phyloP scores from a whole-genome alignment of 2,888 invertebrate genomes.

The Torymus tubicola region DNA sequence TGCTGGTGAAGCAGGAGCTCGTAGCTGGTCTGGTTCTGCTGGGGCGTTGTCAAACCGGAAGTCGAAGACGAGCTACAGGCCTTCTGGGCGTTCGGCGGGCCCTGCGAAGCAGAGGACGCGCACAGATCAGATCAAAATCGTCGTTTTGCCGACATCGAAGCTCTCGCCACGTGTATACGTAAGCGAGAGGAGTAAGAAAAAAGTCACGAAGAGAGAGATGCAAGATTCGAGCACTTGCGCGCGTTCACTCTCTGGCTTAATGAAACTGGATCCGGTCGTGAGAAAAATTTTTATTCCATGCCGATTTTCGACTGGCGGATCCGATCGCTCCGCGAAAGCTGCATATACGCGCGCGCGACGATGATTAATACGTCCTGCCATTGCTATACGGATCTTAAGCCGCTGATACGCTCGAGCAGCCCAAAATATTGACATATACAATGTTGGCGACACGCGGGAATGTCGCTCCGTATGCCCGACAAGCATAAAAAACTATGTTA shows the following conservation, averaged over 20 bases:
- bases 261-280: conserved; percentile 36
- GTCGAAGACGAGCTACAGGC: conserved; percentile 78
- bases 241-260: conserved; percentile 13
- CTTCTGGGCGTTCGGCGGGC: conserved; percentile 93
- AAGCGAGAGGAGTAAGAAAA: background rate
- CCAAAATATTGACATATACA: conserved; percentile 29
- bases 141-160: too few relatives aligned
- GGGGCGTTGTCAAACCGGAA: conserved; percentile 69
- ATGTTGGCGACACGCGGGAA: background rate
- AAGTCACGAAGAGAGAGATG: background rate
- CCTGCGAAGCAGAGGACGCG: conserved; percentile 73
- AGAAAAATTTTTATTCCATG: conserved; percentile 14
- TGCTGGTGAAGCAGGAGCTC: conserved; percentile 95
- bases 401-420: background rate
- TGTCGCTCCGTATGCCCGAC: background rate
- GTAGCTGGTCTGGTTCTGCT: conserved; percentile 88
- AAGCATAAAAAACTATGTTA: conserved; percentile 29
- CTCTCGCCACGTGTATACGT: background rate
- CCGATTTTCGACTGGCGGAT: background rate
- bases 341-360: background rate
- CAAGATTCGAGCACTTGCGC: background rate
- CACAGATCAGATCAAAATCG: background rate
- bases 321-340: background rate
- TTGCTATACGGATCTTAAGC: background rate
- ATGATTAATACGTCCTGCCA: conserved; percentile 31